Evolutionary conservation across 2,797 vertebrate species (phyloP).

Genomic region (Phylloscopus collybita): DNA sequence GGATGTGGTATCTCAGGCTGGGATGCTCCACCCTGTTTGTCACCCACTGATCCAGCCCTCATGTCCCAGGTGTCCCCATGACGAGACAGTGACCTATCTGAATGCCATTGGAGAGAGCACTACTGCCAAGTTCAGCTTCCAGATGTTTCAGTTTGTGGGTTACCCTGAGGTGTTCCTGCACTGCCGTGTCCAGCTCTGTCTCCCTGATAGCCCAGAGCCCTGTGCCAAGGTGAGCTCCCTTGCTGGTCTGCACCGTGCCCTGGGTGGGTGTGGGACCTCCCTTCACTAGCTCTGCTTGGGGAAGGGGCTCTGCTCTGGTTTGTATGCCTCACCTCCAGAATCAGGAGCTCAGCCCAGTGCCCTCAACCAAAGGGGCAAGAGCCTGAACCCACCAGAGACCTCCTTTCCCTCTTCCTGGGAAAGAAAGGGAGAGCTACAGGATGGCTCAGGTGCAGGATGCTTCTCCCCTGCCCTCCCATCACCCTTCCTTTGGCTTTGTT

Average conservation of each 20-base stretch:
- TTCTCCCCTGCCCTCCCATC: background rate
- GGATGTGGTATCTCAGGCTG: background rate
- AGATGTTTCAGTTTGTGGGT: conserved; percentile 71
- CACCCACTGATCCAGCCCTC: background rate
- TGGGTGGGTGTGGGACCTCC: background rate
- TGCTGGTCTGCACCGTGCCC: background rate
- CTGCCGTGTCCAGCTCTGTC: conserved; percentile 70
- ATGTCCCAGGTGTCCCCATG: conserved; percentile 42
- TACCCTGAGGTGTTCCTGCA: conserved; percentile 62
- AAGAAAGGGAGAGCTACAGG: background rate
- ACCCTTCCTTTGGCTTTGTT: background rate
- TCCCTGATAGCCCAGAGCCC: background rate
- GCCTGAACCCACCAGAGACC: background rate
- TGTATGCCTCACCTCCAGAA: background rate
- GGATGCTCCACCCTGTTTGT: background rate
- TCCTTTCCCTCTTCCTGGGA: background rate
- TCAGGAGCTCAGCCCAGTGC: background rate
- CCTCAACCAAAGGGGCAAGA: background rate
- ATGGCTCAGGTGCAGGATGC: fast-evolving
- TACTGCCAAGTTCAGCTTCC: conserved; percentile 68
- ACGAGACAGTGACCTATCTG: conserved; percentile 45
- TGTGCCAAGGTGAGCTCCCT: conserved; percentile 56
- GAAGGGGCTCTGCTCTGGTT: background rate
- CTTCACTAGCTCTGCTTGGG: background rate
- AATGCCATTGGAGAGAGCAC: conserved; percentile 48